Evolutionary conservation across 2,113 vertebrate species (phyloP), one percentile per base, ranked within the genome.

Genomic region (Lepus americanus): DNA sequence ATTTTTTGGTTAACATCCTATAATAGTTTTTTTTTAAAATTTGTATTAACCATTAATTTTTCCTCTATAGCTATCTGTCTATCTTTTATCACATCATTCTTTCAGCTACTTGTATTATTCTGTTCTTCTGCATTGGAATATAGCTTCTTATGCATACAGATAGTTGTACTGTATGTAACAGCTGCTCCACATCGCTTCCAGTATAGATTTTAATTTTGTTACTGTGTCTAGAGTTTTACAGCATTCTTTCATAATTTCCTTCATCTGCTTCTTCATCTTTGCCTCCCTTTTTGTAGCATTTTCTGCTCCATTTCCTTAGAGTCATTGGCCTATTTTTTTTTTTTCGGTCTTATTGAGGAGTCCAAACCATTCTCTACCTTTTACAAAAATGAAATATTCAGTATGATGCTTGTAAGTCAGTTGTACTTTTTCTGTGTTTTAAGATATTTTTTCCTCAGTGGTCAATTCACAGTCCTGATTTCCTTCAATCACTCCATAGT

Each of bases 351-450:
- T 44, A 27, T 10, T 77, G 36, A 94, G 88, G 64, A 94, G 39
- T 64, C 22, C 25, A 82, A 87, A 92, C 83, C n/a, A 90, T 77
- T 96, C 72, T 16, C 4, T 76, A 55, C 72, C 22, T 67, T 94
- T 91, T 85, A 36, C 12, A 80, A 93, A 44, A 94, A 63, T 81
- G 19, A 87, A 89, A 84, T 84, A 96, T 63, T 93, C 77, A 96
- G 29, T 67, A 23, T 77, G 61, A 97, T 81, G n/a, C 27, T 80
- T 89, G 33, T 72, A 83, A 95, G 59, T 31, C 44, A 22, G 70
- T 44, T 51, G 51, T 81, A 92, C 23, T 69, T 94, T 83, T 86
- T 20, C 36, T 82, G 86, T 82, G 44, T 70, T 82, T 16, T 79
- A 25, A 82, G 77, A n/a, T 67, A 33, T 77, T 72, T 36, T 64